Conservation (phyloP, 2,113 vertebrate species). For the Melanerpes aurifrons region DNA sequence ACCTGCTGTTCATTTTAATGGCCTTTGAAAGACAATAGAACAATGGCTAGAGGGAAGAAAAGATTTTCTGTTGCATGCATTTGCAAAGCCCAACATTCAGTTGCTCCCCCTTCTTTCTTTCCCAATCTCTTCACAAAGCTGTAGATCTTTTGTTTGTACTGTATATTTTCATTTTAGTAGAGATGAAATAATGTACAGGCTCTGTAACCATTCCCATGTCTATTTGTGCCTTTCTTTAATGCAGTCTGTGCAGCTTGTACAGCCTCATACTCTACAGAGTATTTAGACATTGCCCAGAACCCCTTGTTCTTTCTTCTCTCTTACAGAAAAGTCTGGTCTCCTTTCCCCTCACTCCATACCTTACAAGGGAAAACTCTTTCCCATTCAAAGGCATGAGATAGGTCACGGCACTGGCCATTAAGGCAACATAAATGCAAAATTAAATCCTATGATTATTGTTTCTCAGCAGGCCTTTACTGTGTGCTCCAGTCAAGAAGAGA, state of each 20-base stretch:
- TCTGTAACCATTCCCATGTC: constrained; percentile 70
- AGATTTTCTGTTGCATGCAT: constrained; percentile 83
- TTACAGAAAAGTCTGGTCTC: not conserved
- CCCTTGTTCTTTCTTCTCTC: not conserved
- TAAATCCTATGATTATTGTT: not conserved
- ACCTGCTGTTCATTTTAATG: constrained; percentile 98
- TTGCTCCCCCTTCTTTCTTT: constrained; percentile 63
- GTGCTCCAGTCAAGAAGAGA: not conserved
- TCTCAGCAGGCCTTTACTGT: not conserved
- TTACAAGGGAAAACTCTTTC: not conserved
- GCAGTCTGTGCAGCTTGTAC: constrained; percentile 72
- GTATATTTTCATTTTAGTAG: constrained; percentile 74
- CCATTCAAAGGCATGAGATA: not conserved
- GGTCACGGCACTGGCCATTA: not conserved
- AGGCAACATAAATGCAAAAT: not conserved
- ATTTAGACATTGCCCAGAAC: constrained; percentile 8
- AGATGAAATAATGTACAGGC: constrained; percentile 78
- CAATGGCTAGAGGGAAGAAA: constrained; percentile 86
- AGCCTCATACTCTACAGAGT: constrained; percentile 7
- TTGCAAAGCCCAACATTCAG: constrained; percentile 77
- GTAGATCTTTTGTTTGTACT: constrained; percentile 80
- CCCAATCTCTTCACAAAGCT: constrained; percentile 73
- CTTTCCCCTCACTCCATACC: not conserved
- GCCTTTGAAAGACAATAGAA: constrained; percentile 94
- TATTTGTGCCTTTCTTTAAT: constrained; percentile 78